These are phyloP conservation scores for Eulemur macaco DNA, from an alignment of 2,113 vertebrate genomes.

Conservation along the genomic window DNA sequence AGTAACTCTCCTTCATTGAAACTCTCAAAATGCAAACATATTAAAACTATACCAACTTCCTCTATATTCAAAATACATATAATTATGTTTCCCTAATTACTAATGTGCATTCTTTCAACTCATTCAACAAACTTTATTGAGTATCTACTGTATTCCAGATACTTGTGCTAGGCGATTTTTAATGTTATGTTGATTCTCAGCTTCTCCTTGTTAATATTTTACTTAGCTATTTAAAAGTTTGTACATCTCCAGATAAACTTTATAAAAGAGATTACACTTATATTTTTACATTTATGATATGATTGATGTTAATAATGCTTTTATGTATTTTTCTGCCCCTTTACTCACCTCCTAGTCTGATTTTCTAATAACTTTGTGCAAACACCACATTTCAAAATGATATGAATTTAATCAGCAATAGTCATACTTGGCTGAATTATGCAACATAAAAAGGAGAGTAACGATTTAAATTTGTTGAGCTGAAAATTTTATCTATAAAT, in stretches of 20 bases:
- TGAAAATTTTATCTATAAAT: slow-evolving; percentile 9
- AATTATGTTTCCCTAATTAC: background rate
- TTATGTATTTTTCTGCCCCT: background rate
- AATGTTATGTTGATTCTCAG: background rate
- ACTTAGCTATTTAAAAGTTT: background rate
- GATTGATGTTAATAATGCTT: background rate
- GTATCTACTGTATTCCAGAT: background rate
- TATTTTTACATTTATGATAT: background rate
- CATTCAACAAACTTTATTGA: slow-evolving; percentile 19
- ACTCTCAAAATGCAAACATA: slow-evolving; percentile 38
- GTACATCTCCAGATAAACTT: background rate
- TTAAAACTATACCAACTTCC: background rate
- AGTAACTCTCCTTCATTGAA: background rate
- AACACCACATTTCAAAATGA: background rate
- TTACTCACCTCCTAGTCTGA: background rate
- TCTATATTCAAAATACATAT: slow-evolving; percentile 7
- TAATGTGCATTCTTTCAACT: background rate
- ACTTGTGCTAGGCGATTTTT: background rate
- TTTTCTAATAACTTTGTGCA: background rate
- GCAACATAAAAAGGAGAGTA: background rate
- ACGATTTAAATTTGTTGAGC: background rate
- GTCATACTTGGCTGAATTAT: background rate
- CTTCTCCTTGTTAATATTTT: background rate
- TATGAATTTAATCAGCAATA: background rate
- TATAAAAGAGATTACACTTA: background rate